phyloP scores from a whole-genome alignment of 2,888 invertebrate species.

The Conops quadrifasciatus region DNA sequence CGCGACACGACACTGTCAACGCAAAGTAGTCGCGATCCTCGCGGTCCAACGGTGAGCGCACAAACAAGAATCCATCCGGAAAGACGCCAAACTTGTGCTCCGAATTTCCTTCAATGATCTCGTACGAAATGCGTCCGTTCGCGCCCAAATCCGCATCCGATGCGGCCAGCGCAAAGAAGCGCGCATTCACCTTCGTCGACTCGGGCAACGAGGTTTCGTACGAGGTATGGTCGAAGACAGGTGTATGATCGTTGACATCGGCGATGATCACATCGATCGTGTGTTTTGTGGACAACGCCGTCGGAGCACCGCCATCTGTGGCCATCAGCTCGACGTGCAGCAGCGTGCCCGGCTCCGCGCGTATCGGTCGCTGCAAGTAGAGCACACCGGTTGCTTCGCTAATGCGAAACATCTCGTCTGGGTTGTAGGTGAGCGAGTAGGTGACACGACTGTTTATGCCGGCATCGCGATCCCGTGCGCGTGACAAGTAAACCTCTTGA shows the following conservation, averaged over 20 bases:
- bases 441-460: constrained; percentile 88
- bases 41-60: constrained; percentile 84
- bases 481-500: constrained; percentile 88
- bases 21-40: constrained; percentile 93
- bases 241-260: constrained; percentile 96
- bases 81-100: constrained; percentile 92
- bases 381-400: constrained; percentile 88
- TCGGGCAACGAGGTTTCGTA: constrained; percentile 93
- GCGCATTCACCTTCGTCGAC: constrained; percentile 88
- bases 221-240: constrained; percentile 89
- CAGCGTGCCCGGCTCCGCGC: constrained; percentile 76
- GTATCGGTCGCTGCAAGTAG: constrained; percentile 82
- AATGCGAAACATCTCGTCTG: constrained; percentile 83
- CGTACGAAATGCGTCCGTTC: constrained; percentile 82
- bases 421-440: constrained; percentile 83
- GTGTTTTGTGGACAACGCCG: constrained; percentile 78
- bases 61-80: constrained; percentile 92
- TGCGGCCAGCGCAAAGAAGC: constrained; percentile 90
- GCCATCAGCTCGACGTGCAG: constrained; percentile 83
- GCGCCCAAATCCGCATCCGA: constrained; percentile 86
- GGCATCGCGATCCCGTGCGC: constrained; percentile 86
- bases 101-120: constrained; percentile 85
- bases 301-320: constrained; percentile 83
- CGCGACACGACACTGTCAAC: constrained; percentile 82
- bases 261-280: constrained; percentile 76